Evolutionary conservation across 2,797 vertebrate genomes (phyloP).

Genomic region (Eleutherodactylus coqui): DNA sequence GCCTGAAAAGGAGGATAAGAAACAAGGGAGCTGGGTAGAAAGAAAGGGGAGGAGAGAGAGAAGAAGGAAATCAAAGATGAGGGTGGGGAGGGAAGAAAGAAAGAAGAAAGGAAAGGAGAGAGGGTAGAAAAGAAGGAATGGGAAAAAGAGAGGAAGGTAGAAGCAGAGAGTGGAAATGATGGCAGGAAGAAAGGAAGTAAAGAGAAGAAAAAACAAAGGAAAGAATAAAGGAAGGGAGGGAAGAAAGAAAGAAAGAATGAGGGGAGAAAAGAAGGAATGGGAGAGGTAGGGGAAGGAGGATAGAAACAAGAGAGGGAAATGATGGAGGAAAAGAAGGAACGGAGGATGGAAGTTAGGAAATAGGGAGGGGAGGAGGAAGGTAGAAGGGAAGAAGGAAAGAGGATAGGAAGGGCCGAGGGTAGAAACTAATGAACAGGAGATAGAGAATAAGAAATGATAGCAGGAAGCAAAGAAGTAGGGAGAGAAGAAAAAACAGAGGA

Average conservation of each 20-base stretch:
- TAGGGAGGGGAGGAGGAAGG: background rate
- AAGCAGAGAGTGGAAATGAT: no score
- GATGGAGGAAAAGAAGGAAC: background rate
- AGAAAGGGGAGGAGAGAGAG: no score
- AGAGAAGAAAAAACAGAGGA: no score
- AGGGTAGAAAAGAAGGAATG: background rate
- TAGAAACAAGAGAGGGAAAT: no score
- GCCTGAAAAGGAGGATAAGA: no score
- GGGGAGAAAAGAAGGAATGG: background rate
- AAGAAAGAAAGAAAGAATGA: background rate
- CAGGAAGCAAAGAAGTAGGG: no score
- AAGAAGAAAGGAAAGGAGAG: background rate
- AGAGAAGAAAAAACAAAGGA: background rate
- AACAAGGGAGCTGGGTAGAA: no score
- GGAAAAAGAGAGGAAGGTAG: background rate
- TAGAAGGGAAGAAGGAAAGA: background rate
- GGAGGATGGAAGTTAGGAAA: background rate
- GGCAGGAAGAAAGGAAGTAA: background rate
- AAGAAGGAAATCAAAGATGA: background rate
- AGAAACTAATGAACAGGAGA: background rate
- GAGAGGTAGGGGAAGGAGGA: background rate
- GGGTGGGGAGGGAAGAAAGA: background rate
- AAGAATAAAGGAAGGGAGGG: background rate
- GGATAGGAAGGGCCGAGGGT: background rate
- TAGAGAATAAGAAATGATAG: no score